Evolutionary conservation across 2,888 invertebrate genomes (phyloP).

Genomic region (Eristalinus aeneus): DNA sequence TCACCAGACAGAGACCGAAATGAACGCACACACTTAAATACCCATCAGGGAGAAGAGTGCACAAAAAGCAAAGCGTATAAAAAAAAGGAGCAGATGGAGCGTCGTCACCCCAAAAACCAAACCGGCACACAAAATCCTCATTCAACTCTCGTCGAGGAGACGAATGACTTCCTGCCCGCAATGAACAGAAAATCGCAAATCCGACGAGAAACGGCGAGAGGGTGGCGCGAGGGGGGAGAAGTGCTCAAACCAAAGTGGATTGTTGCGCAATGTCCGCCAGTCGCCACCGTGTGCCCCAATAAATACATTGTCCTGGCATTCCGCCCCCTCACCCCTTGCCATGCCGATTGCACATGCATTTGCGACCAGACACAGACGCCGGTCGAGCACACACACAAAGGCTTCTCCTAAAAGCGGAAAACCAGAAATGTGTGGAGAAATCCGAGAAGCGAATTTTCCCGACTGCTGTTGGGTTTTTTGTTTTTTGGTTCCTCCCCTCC

Average conservation of each 20-base stretch:
- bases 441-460: constrained; percentile 67
- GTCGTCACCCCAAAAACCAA: constrained; percentile 8
- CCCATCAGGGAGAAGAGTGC: background rate
- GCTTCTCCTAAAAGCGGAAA: constrained; percentile 68
- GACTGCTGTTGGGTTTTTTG: no score
- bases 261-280: constrained; percentile 69
- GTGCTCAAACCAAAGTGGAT: constrained; percentile 7
- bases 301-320: constrained; percentile 68
- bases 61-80: background rate
- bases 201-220: background rate
- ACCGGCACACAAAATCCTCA: constrained; percentile 12
- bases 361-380: constrained; percentile 13
- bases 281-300: constrained; percentile 61
- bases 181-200: constrained; percentile 66
- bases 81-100: constrained; percentile 42
- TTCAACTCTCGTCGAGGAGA: constrained; percentile 51
- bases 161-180: constrained; percentile 68
- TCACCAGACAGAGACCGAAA: background rate
- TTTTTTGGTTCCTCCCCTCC: constrained; percentile 9
- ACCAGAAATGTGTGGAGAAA: constrained; percentile 68
- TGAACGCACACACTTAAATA: background rate
- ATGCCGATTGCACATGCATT: background rate
- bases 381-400: constrained; percentile 3
- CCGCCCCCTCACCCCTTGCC: background rate
- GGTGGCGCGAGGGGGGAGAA: constrained; percentile 1